Conservation (phyloP, 2,888 invertebrate species). For the Gari tellinella region DNA sequence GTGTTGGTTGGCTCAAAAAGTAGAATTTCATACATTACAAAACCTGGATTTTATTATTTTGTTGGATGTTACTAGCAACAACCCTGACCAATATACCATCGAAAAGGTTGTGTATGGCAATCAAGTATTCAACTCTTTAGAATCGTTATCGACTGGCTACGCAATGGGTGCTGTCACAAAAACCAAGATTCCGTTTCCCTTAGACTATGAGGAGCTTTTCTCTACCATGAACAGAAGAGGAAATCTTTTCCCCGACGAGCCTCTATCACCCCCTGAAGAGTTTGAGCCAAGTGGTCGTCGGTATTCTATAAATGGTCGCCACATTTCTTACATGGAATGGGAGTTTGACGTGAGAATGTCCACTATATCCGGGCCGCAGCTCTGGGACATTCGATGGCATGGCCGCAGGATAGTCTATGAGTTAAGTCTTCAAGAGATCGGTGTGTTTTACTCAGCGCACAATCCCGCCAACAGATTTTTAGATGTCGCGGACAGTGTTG, state of each 20-base stretch:
- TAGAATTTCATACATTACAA: slow-evolving; percentile 69
- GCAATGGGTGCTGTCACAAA: slow-evolving; percentile 33
- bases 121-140: slow-evolving; percentile 57
- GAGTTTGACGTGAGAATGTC: too few species aligned
- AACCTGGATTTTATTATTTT: slow-evolving; percentile 75
- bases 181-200: slow-evolving; percentile 37
- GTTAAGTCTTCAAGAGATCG: too few species aligned
- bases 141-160: slow-evolving; percentile 61
- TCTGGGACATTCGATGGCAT: slow-evolving; percentile 72
- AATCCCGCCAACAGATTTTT: slow-evolving; percentile 64
- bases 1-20: slow-evolving; percentile 62
- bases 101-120: slow-evolving; percentile 68
- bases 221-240: slow-evolving; percentile 58
- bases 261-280: slow-evolving; percentile 62
- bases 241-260: slow-evolving; percentile 49
- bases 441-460: too few species aligned
- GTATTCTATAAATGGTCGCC: too few species aligned
- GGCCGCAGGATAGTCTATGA: slow-evolving; percentile 79
- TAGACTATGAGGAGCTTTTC: slow-evolving; percentile 26
- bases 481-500: slow-evolving; percentile 72
- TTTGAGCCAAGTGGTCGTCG: slow-evolving; percentile 78
- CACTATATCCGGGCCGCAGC: slow-evolving; percentile 71
- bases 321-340: too few species aligned
- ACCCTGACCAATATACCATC: slow-evolving; percentile 56
- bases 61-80: slow-evolving; percentile 66